Base-by-base conservation (phyloP, 2,888 invertebrate species). In the Adela reaumurella region DNA sequence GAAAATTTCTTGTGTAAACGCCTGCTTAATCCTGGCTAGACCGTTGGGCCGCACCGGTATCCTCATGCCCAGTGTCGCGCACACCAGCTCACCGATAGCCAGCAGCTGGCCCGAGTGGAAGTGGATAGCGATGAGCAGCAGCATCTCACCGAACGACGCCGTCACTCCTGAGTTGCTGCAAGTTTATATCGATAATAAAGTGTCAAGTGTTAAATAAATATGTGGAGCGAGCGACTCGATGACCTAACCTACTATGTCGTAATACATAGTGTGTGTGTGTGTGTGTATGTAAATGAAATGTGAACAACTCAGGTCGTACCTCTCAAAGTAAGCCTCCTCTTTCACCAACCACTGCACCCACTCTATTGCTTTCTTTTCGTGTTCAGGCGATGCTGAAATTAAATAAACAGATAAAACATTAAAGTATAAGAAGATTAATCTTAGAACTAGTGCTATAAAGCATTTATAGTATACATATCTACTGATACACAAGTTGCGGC, bases 1-100 rank as follows among this genome's bases (percentile, higher is more conserved):
- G 64, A 97, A 97, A 55, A 98, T 92, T 66, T 97, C 97, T 62
- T 95, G 94, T 0, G 93, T 96, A 64, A 98, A 97, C 28, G 97
- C 90, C 62, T 92, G 91, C 65, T 94, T 95, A 74, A 95, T 92
- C 49, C 92, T 82, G 1, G 89, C 89, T 57, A 94, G 86, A 58
- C 92, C 93, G 60, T 93, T 94, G 11, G 92, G 89, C 24, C 94
- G 76, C 44, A 91, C 90, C 0, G 90, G 89, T 52, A 95, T 90
- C 64, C 97, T 94, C 94, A 98, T 96, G 19, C 96, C 95, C 2
- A 98, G 76, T 1, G 95, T 96, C 2, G 94, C 88, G 61, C 94
- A 95, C 0, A 97, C 95, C 41, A 97, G 78, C 62, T 97, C 97
- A 49, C 93, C 91, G 48, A 98, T 95, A 5, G 96, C 94, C 48